These are phyloP conservation scores for Poicephalus meyeri DNA, from an alignment of 2,113 vertebrate species.

Conservation along the genomic window DNA sequence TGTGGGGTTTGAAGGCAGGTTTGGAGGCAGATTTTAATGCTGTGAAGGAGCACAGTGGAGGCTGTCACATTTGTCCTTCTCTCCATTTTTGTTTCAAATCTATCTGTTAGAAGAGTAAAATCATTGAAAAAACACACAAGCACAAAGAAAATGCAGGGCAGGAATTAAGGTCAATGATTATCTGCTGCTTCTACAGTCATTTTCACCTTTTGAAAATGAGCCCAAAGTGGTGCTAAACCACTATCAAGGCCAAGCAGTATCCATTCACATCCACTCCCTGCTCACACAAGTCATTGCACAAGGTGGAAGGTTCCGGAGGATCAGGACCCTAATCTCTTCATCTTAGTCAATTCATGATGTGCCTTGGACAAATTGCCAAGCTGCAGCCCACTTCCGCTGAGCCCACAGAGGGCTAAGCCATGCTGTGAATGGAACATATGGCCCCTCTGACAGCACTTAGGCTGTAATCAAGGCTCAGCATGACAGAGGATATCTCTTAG, in stretches of 20 bases:
- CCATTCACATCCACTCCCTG: background rate
- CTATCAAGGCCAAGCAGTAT: background rate
- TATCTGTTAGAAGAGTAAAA: background rate
- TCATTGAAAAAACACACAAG: background rate
- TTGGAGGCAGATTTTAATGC: background rate
- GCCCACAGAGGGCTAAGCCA: background rate
- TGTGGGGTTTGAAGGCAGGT: background rate
- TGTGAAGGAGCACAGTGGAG: background rate
- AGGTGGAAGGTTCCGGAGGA: background rate
- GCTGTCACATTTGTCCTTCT: background rate
- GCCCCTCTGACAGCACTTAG: conserved; percentile 44
- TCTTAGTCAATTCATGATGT: conserved; percentile 34
- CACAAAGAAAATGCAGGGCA: background rate
- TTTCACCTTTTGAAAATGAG: conserved; percentile 8
- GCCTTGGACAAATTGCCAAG: conserved; percentile 23
- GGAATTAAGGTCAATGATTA: background rate
- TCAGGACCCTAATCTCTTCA: conserved; percentile 51
- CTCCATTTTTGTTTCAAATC: background rate
- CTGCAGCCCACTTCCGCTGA: background rate
- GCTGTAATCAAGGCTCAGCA: conserved; percentile 34
- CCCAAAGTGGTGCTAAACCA: background rate
- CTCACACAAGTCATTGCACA: background rate
- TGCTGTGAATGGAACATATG: conserved; percentile 19
- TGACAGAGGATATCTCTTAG: conserved; percentile 28
- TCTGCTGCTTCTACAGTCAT: background rate